Conservation (phyloP, 1,140 invertebrate species). For the Oppia nitens region DNA sequence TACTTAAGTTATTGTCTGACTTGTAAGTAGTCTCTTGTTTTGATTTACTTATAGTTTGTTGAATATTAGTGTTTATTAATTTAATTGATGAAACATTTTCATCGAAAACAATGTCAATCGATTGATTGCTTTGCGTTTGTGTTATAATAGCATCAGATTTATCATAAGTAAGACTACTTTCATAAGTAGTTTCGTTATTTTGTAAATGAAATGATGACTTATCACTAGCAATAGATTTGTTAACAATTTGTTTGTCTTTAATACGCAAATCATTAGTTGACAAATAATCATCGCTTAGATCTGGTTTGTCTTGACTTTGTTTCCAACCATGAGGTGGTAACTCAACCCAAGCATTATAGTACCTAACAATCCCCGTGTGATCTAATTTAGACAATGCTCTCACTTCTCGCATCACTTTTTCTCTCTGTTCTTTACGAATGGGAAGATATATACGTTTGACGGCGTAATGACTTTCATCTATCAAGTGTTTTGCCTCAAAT, state of each 20-base stretch:
- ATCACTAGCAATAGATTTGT: neutral
- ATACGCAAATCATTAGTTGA: neutral
- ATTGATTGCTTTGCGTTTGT: neutral
- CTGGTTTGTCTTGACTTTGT: constrained; percentile 47
- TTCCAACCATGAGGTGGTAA: constrained; percentile 71
- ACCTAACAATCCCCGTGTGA: constrained; percentile 83
- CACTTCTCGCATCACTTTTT: constrained; percentile 80
- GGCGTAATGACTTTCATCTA: constrained; percentile 86
- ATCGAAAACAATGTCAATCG: neutral
- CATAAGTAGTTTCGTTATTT: neutral
- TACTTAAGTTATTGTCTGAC: neutral
- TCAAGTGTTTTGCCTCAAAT: constrained; percentile 83
- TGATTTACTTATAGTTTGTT: neutral
- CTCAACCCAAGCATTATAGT: constrained; percentile 86
- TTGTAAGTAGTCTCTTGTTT: neutral
- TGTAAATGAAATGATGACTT: neutral
- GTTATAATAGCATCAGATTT: neutral
- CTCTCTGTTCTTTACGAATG: constrained; percentile 52
- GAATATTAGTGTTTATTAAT: neutral
- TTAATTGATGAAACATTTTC: neutral
- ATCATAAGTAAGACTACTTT: neutral
- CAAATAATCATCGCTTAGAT: neutral
- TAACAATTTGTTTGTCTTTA: neutral
- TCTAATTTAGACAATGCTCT: constrained; percentile 82
- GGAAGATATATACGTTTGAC: constrained; percentile 82